Base-by-base conservation (phyloP, 2,113 vertebrate genomes). In the Archilochus colubris region DNA sequence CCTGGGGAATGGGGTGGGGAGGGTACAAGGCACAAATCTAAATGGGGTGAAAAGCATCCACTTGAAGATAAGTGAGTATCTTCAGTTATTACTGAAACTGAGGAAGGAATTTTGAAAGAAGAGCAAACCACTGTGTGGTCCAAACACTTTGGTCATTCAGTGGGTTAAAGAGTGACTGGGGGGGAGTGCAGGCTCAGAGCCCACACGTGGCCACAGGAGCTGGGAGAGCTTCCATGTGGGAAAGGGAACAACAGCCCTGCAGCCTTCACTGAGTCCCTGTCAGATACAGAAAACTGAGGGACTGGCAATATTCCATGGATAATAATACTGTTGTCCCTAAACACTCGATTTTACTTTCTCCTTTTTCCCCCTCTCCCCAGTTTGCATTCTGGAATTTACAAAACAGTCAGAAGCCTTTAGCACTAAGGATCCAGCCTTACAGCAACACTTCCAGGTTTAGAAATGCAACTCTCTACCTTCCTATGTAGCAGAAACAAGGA, bases 21-120 rank as follows among this genome's bases (percentile, higher is more conserved):
- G 48, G 80, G 78, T 58, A 90, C 91, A 96, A 96, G 94, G 94
- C 95, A 95, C 95, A 5, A 64, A 88, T 84, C 81, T 24, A 64
- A 68, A 53, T 0, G 7, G 83, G 91, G 86, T 86, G 86, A 59
- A 87, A 88, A 57, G 38, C 91, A 88, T 38, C 92, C 78, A 4
- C 24, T 36, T 7, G 36, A 40, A 86, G 82, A 43, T 14, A 44
- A 83, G 27, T 0, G 38, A 59, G 0, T 6, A 31, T 48, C 74
- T 44, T 33, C 6, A 40, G 27, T 63, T 79, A 23, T 20, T 40
- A 46, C 38, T 46, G 73, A 20, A 80, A 75, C 33, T 3, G 68
- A 86, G 80, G 80, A 51, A 67, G 53, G 4, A 1, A n/a, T 48
- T 40, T 22, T 12, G 80, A 54, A 85, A n/a, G 59, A 62, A 64